A percentile compares a stretch with the other conserved stretches of the same genome.
phyloP scores from a whole-genome alignment of 1,140 invertebrate genomes.

The Adoxophyes honmai region DNA sequence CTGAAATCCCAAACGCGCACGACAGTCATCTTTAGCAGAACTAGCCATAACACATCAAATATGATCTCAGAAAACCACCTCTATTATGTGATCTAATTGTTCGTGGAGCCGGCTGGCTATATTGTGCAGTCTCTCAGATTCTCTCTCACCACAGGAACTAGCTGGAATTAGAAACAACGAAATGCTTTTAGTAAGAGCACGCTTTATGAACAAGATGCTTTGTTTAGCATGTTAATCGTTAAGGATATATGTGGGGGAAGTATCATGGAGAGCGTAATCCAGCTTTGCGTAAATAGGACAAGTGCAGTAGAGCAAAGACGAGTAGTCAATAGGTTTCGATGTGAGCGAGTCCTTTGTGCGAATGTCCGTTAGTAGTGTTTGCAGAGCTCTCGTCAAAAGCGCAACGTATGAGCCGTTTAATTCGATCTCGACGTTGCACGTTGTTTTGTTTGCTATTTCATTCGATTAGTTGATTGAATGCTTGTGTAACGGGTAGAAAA shows the following conservation, averaged over 20 bases:
- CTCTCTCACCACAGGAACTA: conserved; percentile 74
- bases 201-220: too few species aligned
- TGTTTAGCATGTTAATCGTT: too few species aligned
- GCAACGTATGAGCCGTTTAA: conserved; percentile 12
- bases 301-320: not conserved
- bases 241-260: too few species aligned
- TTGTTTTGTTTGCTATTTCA: not conserved
- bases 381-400: conserved; percentile 10
- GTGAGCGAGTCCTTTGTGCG: not conserved
- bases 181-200: too few species aligned
- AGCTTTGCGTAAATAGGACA: not conserved
- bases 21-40: not conserved
- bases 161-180: conserved; percentile 42
- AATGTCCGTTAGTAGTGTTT: conserved; percentile 9
- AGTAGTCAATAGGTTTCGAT: not conserved
- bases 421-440: conserved; percentile 5
- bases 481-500: not conserved
- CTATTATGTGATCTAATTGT: conserved; percentile 78
- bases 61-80: conserved; percentile 45
- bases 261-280: too few species aligned
- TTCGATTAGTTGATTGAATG: conserved; percentile 12
- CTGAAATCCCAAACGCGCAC: conserved; percentile 68
- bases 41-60: conserved; percentile 23
- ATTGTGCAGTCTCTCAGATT: conserved; percentile 75
- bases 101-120: conserved; percentile 77